Conservation (phyloP, 2,797 vertebrate genomes). For the Alcedo quadribrachys region DNA sequence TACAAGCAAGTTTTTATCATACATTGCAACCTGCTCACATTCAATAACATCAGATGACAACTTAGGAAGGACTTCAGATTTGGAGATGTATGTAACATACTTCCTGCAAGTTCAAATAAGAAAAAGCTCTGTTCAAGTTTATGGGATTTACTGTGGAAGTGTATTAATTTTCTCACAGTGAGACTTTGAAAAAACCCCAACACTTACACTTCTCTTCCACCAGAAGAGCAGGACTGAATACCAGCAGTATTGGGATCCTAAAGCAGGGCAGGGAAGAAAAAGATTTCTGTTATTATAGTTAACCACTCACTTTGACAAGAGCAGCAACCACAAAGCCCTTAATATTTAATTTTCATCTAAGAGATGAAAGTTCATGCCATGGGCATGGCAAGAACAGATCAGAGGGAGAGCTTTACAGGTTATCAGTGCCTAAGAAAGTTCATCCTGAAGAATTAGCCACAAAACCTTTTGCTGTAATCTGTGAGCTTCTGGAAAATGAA, state of each 20-base stretch:
- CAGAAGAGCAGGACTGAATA: not conserved
- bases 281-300: not conserved
- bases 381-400: not conserved
- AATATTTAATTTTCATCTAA: not conserved
- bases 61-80: constrained; percentile 70
- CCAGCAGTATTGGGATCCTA: constrained; percentile 54
- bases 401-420: not conserved
- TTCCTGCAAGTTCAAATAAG: constrained; percentile 40
- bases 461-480: not conserved
- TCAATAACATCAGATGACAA: not conserved
- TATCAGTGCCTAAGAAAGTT: not conserved
- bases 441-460: not conserved
- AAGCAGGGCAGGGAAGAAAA: not conserved
- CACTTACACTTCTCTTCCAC: constrained; percentile 70
- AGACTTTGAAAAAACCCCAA: not conserved
- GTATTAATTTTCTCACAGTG: rapidly evolving
- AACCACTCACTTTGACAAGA: not conserved
- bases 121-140: not conserved
- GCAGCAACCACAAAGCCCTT: not conserved
- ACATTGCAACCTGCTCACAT: constrained; percentile 78
- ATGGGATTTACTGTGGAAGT: not conserved
- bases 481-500: not conserved
- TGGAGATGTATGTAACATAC: constrained; percentile 74
- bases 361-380: not conserved
- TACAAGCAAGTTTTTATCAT: constrained; percentile 80